Base-by-base conservation (phyloP, 2,113 vertebrate species). In the Athene cunicularia region DNA sequence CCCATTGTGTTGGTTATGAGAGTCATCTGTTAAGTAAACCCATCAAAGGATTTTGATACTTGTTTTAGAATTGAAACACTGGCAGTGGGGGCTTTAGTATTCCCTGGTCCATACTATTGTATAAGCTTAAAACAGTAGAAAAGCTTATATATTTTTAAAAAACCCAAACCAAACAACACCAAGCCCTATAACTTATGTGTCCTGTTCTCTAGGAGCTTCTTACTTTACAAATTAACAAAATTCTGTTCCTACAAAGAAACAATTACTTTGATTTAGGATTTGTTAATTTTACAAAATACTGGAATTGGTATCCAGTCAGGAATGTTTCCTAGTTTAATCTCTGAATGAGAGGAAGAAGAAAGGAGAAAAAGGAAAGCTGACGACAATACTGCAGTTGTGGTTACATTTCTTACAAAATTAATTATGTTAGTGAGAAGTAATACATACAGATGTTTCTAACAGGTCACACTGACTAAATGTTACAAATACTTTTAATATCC, bases 91-190 rank as follows among this genome's bases (percentile, higher is more conserved):
- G 27, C 68, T 96, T 94, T 93, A 86, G 23, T 91, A 81, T 70
- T 82, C 49, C 50, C 30, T 93, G 86, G 90, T 91, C 60, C 60
- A 49, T 93, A 33, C 45, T 92, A 85, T 41, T 55, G 20, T 8
- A 18, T 16, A 89, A 68, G 56, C 43, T 94, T 94, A 90, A 97
- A 95, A 58, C 89, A 83, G 45, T 52, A 94, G 37, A 95, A 95
- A 80, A 84, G 39, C 83, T 87, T 39, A 37, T 47, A 80, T 52
- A 22, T 26, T 77, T 81, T 83, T 74, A 49, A 91, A 84, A 67
- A 32, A n/a, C 11, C n/a, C 12, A 41, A 68, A 49, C 14, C 33
- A n/a, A 71, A 52, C 43, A 14, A 7, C 30, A 82, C 26, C 8
- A 79, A 67, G 43, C 33, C 50, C 21, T 73, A 10, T 37, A 80